Evolutionary conservation across 2,113 vertebrate genomes (phyloP), one percentile per base, ranked within the genome.

Genomic region (Mellivora capensis): DNA sequence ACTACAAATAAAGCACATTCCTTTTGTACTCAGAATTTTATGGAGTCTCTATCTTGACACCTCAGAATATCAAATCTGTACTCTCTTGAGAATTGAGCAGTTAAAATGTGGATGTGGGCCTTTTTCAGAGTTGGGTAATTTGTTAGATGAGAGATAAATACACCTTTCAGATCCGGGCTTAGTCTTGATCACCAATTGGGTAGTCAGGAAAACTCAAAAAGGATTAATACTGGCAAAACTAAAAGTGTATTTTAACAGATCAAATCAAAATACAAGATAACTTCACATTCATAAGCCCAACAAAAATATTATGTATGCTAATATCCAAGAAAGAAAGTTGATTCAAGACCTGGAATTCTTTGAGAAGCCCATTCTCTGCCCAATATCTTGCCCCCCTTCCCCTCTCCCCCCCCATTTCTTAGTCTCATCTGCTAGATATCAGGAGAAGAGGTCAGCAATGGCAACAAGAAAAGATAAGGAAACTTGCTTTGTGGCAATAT

Each of bases 261-360:
- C 67, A 81, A 86, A 94, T 34, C 42, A 62, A 91, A 67, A 62
- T 23, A 62, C 49, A 82, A 93, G 81, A 25, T 57, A 87, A 90
- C 49, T 61, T 77, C 52, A 90, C 2, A 23, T 76, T 77, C 49
- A 57, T 18, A 86, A 23, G 1, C n/a, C 49, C 52, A 69, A 80
- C 25, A 37, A 54, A 83, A 87, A n/a, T 59, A 71, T 83, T 92
- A 92, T 59, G 3, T 18, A 57, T 72, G 80, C 23, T 80, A 54
- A 89, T 94, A 94, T 37, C 71, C 59, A 91, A 88, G 49, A 94
- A 83, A 54, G 15, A 6, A 79, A 96, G 93, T 18, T 94, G 81
- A 91, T 64, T 9, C 39, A 95, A 90, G 49, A 90, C 61, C 11
- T 96, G 27, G 85, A 94, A 89, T 62, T 59, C 57, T 96, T 44